Conservation (phyloP, 2,797 vertebrate genomes). For the Toxotes lorentzi region DNA sequence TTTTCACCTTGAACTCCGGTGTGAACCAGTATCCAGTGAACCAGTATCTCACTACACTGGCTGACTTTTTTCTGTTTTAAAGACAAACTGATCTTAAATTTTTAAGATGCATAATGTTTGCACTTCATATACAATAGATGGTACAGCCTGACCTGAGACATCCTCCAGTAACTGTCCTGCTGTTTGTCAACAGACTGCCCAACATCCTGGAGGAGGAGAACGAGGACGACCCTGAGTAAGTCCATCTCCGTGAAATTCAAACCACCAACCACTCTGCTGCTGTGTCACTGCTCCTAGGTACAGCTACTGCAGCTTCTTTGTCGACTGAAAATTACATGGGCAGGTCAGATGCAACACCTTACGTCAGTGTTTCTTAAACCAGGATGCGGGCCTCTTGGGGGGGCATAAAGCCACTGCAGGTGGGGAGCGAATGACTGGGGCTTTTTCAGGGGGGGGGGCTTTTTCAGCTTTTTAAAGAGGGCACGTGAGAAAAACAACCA, state of each 20-base stretch:
- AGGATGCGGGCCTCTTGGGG: too few relatives aligned
- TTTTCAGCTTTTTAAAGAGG: too few relatives aligned
- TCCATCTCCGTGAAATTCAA: constrained; percentile 19
- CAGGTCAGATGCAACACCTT: neutral
- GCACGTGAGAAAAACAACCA: too few relatives aligned
- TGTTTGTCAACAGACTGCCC: constrained; percentile 80
- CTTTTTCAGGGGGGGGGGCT: too few relatives aligned
- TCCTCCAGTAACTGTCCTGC: constrained; percentile 33
- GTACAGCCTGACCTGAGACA: neutral
- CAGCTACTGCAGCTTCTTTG: too few relatives aligned
- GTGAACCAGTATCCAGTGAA: neutral
- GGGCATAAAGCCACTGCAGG: too few relatives aligned
- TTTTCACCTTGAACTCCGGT: neutral
- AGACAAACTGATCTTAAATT: too few relatives aligned
- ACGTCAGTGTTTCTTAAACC: too few relatives aligned
- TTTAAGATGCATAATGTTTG: neutral
- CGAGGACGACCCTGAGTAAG: constrained; percentile 87
- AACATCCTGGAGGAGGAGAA: constrained; percentile 88
- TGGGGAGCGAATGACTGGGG: too few relatives aligned
- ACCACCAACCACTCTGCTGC: neutral
- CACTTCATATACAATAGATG: neutral
- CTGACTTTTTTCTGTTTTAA: neutral
- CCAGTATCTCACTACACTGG: neutral
- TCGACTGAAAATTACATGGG: too few relatives aligned
- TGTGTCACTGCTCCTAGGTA: neutral